Evolutionary conservation across 2,113 vertebrate species (phyloP), one percentile per base, ranked within the genome.

Genomic region (Limanda limanda): DNA sequence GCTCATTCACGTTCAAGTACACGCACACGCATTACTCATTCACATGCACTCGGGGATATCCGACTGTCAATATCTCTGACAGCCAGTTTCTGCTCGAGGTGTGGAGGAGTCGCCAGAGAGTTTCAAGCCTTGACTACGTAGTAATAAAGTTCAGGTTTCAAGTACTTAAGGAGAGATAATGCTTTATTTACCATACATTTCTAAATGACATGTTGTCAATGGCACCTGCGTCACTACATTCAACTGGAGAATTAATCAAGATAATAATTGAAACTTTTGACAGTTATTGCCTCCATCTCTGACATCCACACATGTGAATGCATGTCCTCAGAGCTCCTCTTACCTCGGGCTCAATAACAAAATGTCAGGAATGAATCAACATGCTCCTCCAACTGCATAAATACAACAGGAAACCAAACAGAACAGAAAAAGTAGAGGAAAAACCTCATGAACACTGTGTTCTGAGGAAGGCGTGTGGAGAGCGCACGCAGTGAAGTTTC

Each of bases 1-100:
- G 47, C 72, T 68, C 57, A 84, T 88, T 85, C 85, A 80, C 86
- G 89, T 88, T 86, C 85, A 80, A 84, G 82, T 83, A 82, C 88
- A 82, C 48, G 51, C 75, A 75, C 88, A 85, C 63, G 68, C 86
- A 89, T 90, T 84, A 85, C 84, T 84, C 76, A 81, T 90, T 82
- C 82, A 69, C 68, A 55, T 25, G 68, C 82, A 66, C 81, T 68
- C 70, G 4, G 78, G 71, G 76, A 88, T 77, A 35, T 72, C 66
- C 76, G 72, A 77, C 68, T 86, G 79, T 79, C 73, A 85, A 69
- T 73, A 70, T 74, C 54, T 69, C 51, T 61, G 62, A 79, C 78
- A 69, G 31, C 70, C 52, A n/a, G 56, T 66, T 66, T 69, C 65
- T 69, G 62, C 60, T 15, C 52, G 77, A 81, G 60, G 35, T 72